A percentile compares a stretch with the other conserved stretches of the same genome.
Conservation (phyloP, 2,113 vertebrate species). For the Sula dactylatra region DNA sequence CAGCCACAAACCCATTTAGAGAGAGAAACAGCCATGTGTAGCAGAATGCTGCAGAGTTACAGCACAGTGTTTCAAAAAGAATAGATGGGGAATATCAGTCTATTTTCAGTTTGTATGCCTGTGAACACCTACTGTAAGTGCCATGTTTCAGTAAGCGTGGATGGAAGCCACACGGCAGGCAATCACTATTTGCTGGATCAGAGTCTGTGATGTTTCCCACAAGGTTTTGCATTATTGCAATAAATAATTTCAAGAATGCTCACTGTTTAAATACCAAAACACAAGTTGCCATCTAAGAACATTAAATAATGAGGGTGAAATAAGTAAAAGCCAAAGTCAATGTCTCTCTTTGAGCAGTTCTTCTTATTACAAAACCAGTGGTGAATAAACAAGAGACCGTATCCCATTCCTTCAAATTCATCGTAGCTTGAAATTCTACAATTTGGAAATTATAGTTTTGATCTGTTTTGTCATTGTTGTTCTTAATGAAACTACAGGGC, state of each 20-base stretch:
- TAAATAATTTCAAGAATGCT: constrained; percentile 34
- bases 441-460: neutral
- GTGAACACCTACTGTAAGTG: neutral
- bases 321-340: constrained; percentile 61
- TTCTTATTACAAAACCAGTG: constrained; percentile 27
- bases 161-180: neutral
- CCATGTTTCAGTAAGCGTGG: neutral
- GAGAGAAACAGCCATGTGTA: neutral
- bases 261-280: constrained; percentile 18
- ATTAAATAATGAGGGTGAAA: constrained; percentile 78
- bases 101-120: neutral
- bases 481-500: neutral
- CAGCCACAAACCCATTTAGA: neutral
- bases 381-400: constrained; percentile 64
- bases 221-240: constrained; percentile 75
- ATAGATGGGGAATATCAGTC: neutral
- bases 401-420: constrained; percentile 70
- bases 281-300: constrained; percentile 6
- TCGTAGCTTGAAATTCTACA: neutral
- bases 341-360: constrained; percentile 24
- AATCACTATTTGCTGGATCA: neutral
- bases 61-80: neutral
- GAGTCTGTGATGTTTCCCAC: constrained; percentile 42
- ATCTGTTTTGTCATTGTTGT: neutral
- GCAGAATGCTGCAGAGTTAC: neutral